Base-by-base conservation (phyloP, 2,888 invertebrate genomes). In the Ichneumoninae sp. region DNA sequence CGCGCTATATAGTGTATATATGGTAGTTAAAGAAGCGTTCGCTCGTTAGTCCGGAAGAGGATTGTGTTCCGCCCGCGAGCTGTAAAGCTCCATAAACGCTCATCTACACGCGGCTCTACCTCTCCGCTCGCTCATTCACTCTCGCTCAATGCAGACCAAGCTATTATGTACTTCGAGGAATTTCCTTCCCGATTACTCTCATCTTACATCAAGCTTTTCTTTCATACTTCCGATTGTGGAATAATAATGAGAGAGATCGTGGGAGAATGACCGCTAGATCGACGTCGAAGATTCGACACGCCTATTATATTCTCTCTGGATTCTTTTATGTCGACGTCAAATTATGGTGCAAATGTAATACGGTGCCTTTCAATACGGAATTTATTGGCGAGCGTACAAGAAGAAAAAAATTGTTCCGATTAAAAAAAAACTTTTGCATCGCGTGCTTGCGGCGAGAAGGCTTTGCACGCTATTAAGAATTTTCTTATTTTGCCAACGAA, bases 1-100 rank as follows among this genome's bases (percentile, higher is more conserved):
- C 50, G n/a, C 26, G 8, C 73, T 26, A 33, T 33, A 63, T 6
- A 63, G 47, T 40, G 30, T 40, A 66, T 13, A 8, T 16, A n/a
- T 16, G n/a, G 54, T 22, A 66, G 73, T 68, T 30, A 66, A 44
- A 73, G 73, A 26, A 68, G 73, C 66, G 36, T 57, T 50, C 19
- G 63, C 80, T 80, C 73, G 80, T 80, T 80, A 80, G 73, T 66
- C 69, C n/a, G 22, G 50, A 52, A 50, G 47, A 33, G 57, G 66
- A 66, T 44, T 66, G 50, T 69, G 74, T 69, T 50, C 57, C 50
- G 47, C 33, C 22, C 36, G 66, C 40, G 69, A 75, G 74, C 44
- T 74, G 74, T 50, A 69, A 63, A 60, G 68, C 36, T 33, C 36
- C 66, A 74, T 68, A 68, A 80, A 73, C 68, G 80, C 68, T 68